Evolutionary conservation across 2,888 invertebrate genomes (phyloP), one percentile per base, ranked within the genome.

Genomic region (Drosophila prolongata): DNA sequence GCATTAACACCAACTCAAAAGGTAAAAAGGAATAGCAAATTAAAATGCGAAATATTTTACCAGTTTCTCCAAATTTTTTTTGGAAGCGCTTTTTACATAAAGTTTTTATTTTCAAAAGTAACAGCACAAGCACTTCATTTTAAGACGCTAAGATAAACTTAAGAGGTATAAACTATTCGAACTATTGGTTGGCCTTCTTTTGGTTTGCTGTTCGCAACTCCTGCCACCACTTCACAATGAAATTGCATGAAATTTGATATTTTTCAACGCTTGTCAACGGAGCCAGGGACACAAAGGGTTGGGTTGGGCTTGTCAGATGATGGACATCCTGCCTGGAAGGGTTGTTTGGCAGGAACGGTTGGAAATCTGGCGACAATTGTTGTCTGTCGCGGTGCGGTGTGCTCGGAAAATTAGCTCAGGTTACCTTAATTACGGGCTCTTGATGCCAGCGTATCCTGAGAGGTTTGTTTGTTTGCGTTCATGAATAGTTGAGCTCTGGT

Each of bases 211-310:
- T 61, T 49, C 74, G 68, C 79, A 75, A 27, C 56, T 55, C 46
- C 73, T 55, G 19, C 70, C 66, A 67, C 82, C 83, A 79, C 80
- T 87, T 62, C 76, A 80, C 75, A 89, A 89, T 86, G 86, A 88
- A 88, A 86, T 82, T 82, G 89, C 89, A 78, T 88, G 85, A 89
- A 86, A 86, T 89, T 89, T 88, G 89, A 86, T 86, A 88, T 88
- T 89, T 89, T 74, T 77, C 69, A 76, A 61, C 76, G 79, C 75
- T 59, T 83, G 84, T 80, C 81, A 74, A 53, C 70, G 61, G 55
- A 52, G 57, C 59, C 73, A 65, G 46, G 10, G 46, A 35, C 53
- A 57, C 74, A 83, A 87, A 79, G 89, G 82, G 50, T 50, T 52
- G 62, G 47, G 34, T 6, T 47, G 47, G 42, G 53, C 43, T 44